Evolutionary conservation across 2,113 vertebrate species (phyloP), one percentile per base, ranked within the genome.

Genomic region (Saccopteryx leptura): DNA sequence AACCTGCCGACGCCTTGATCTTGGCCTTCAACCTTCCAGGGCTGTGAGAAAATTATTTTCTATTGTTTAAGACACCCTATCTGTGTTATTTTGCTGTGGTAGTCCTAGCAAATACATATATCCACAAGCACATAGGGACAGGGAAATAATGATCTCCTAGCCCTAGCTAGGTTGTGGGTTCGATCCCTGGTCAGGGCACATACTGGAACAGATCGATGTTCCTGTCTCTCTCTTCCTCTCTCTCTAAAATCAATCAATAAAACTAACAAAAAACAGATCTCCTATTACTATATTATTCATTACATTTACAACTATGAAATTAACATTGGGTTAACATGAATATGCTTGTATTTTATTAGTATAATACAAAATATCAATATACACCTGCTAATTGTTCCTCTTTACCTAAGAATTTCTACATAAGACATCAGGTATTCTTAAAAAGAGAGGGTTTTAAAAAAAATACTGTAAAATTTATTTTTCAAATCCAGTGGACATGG

Each of bases 211-310:
- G 39, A 39, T 39, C 39, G 39, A 39, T 39, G 39, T 39, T 39
- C 39, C 39, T 39, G 39, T 39, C 39, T 39, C 39, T 39, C 39
- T 39, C 39, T 39, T 39, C 39, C 39, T 39, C 39, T 39, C 39
- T 39, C 39, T 39, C 39, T 39, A 39, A 39, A 39, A 39, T 39
- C 39, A 39, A 39, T 39, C 39, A 39, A 39, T 39, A 39, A 39
- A 39, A 39, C 39, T 39, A 39, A 39, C 39, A 39, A 39, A 39
- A 39, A 39, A 19, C 4, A 33, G 48, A 7, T 6, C 31, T 56
- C 21, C 24, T 15, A 0, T 11, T 14, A 63, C 33, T 1, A 0
- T 3, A 15, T 21, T 1, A 5, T 33, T 21, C 1, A 4, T 48
- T 12, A 24, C 13, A 4, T 28, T 26, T 39, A 18, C 6, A 80